phyloP scores from a whole-genome alignment of 2,113 vertebrate genomes.

The Macquaria australasica region DNA sequence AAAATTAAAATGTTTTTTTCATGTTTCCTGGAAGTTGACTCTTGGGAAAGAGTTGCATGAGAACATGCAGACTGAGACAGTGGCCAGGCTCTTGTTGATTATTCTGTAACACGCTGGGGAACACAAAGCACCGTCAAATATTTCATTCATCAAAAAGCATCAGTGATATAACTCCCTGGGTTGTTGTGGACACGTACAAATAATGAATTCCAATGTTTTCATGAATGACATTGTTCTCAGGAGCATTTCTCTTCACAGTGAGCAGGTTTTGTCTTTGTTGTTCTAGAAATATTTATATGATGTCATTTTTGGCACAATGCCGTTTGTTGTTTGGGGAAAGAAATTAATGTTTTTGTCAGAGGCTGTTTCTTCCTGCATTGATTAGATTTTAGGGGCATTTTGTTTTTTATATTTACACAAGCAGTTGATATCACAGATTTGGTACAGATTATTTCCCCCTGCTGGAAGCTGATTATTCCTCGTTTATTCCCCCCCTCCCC shows the following conservation, averaged over 20 bases:
- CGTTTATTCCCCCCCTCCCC: neutral
- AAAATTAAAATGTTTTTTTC: no score
- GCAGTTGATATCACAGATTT: neutral
- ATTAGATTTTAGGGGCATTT: neutral
- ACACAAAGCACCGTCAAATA: neutral
- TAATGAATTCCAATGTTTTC: neutral
- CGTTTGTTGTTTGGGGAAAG: neutral
- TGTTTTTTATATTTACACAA: neutral
- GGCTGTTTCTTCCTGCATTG: neutral
- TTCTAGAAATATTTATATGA: neutral
- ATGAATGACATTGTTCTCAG: neutral
- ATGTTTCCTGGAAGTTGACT: neutral
- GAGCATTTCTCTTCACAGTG: neutral
- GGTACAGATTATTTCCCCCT: neutral
- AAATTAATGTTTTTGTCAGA: neutral
- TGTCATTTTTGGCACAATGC: neutral
- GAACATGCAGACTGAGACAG: neutral
- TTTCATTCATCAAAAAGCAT: neutral
- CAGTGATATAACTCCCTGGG: no score
- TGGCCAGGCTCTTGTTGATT: neutral
- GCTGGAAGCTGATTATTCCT: constrained; percentile 4
- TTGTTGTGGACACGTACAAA: neutral
- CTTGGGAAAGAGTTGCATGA: neutral
- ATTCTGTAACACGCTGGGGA: neutral
- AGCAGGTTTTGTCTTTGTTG: neutral